Evolutionary conservation across 2,888 invertebrate species (phyloP), one percentile per base, ranked within the genome.

Genomic region (Mechanitis mazaeus): DNA sequence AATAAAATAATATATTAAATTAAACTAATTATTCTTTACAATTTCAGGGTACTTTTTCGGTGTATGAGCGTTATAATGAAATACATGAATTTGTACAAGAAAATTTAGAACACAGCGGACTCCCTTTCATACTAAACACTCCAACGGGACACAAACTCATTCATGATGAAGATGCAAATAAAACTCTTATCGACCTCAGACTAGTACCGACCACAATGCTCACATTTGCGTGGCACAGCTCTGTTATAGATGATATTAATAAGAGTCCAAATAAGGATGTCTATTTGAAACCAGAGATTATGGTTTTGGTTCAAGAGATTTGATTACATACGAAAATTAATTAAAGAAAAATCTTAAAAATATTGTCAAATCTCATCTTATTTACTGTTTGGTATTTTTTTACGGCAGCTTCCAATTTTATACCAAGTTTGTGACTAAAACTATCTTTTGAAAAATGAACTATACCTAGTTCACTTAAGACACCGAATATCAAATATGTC

Each of bases 21-120:
- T 31, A 54, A 56, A 38, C 35, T 35, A 35, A 35, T 35, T 2
- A 35, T 35, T 35, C 4, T 35, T 35, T 6, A 35, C 6, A 2
- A 67, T 86, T 92, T 12, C 90, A 97, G 94, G 97, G 97, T 7
- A 97, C 97, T 3, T 98, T 98, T 82, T 94, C 94, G 56, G 95
- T 97, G 0, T 93, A 94, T 77, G 97, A 97, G 78, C 94, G 94
- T 68, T 92, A 95, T 69, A 80, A 84, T 0, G 93, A 94, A 67
- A 91, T 97, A n/a, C 87, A 93, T 68, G 94, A 94, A 64, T 97
- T 96, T 81, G 94, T 97, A 0, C 91, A 92, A 75, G 96, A 96
- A 67, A 94, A 94, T 78, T 81, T 98, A 45, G 92, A 93, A 67
- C 92, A 93, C 64, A 91, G 92, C 72, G 91, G 92, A 12, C 84